These are phyloP conservation scores for Amphimedon queenslandica DNA, from an alignment of 37 sponge, comb jelly and placozoan species.

Conservation along the genomic window DNA sequence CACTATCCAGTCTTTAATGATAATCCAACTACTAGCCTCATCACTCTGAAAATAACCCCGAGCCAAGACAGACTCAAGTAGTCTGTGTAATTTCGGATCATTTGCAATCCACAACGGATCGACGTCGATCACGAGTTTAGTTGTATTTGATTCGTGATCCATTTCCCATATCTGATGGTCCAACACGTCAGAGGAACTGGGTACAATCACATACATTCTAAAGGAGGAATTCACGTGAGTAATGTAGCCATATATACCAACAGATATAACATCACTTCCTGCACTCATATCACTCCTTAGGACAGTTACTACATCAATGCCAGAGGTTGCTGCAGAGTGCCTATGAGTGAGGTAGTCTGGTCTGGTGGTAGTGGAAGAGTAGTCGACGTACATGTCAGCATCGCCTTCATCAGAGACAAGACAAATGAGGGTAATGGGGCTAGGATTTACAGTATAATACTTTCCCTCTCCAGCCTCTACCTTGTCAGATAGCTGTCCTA, in stretches of 20 bases:
- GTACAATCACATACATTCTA: conserved; percentile 16
- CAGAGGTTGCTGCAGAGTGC: conserved; percentile 28
- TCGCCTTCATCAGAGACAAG: conserved; percentile 25
- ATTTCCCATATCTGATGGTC: conserved; percentile 34
- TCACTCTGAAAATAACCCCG: not conserved
- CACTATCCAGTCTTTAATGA: not conserved
- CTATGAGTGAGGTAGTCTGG: conserved; percentile 26
- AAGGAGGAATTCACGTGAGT: conserved; percentile 18
- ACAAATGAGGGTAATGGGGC: conserved; percentile 11
- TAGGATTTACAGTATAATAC: conserved; percentile 14
- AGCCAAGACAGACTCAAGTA: conserved; percentile 4
- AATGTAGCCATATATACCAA: conserved; percentile 37
- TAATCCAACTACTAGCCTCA: not conserved
- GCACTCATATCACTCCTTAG: not conserved
- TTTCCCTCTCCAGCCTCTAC: conserved; percentile 19
- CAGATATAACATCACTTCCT: not conserved
- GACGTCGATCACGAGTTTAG: conserved; percentile 34
- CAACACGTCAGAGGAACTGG: conserved; percentile 12
- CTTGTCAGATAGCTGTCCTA: not conserved
- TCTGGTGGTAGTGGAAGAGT: not conserved
- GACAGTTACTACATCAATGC: conserved; percentile 28
- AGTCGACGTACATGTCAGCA: conserved; percentile 35
- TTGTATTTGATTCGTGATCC: conserved; percentile 19
- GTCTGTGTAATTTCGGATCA: conserved; percentile 24
- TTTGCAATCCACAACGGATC: conserved; percentile 39